Conservation (phyloP, 2,797 vertebrate species). For the Cirrhinus mrigala region DNA sequence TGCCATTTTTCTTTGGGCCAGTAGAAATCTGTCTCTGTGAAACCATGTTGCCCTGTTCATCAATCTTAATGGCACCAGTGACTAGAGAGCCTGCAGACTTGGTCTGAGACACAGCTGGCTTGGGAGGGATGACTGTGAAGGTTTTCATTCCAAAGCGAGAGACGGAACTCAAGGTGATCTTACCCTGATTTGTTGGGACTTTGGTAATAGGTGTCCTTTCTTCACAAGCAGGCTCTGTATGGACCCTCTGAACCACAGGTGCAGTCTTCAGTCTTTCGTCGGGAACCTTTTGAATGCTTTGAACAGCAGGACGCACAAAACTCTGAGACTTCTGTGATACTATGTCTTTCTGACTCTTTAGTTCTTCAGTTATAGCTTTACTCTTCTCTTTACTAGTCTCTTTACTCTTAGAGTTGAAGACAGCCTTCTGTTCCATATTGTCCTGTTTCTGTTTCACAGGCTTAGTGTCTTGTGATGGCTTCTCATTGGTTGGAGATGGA, state of each 20-base stretch:
- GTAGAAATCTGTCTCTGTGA: slow-evolving; percentile 55
- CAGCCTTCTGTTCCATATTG: slow-evolving; percentile 50
- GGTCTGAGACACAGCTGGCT: slow-evolving; percentile 76
- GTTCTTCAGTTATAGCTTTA: slow-evolving; percentile 59
- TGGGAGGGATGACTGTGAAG: slow-evolving; percentile 92
- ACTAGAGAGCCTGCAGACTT: slow-evolving; percentile 73
- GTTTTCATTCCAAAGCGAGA: slow-evolving; percentile 91
- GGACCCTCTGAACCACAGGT: slow-evolving; percentile 37
- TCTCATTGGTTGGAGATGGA: neutral
- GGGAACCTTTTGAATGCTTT: slow-evolving; percentile 46
- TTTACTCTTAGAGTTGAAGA: slow-evolving; percentile 40
- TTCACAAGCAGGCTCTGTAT: slow-evolving; percentile 25
- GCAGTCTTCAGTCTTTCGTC: slow-evolving; percentile 55
- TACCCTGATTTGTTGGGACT: slow-evolving; percentile 61
- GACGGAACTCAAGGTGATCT: slow-evolving; percentile 75
- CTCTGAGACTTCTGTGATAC: slow-evolving; percentile 48
- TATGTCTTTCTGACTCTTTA: slow-evolving; percentile 41
- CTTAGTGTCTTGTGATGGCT: neutral
- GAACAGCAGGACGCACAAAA: slow-evolving; percentile 43
- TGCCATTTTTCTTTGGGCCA: neutral
- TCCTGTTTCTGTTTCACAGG: neutral
- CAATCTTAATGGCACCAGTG: slow-evolving; percentile 90
- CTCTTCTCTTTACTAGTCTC: slow-evolving; percentile 39
- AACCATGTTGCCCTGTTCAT: slow-evolving; percentile 93
- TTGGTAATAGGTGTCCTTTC: slow-evolving; percentile 57